Base-by-base conservation (phyloP, 2,888 invertebrate species). In the Zygaena filipendulae region DNA sequence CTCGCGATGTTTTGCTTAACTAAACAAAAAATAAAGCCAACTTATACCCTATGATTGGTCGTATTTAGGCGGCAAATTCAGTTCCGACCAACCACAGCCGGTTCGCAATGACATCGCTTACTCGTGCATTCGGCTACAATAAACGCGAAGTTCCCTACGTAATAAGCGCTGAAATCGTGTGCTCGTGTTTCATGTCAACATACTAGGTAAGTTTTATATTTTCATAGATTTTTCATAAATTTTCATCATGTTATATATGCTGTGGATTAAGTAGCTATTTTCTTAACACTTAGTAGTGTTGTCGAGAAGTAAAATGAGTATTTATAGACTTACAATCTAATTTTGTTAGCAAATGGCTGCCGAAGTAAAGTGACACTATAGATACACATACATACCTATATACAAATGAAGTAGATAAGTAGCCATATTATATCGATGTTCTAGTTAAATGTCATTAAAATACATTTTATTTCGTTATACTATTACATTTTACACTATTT, bases 161-260 rank as follows among this genome's bases (percentile, higher is more conserved):
- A 75, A 75, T 79, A 79, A 74, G 79, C 72, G 59, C 77, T 74
- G 75, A 75, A 79, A 77, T 79, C 74, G 79, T 79, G 74, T 77
- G 72, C 60, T 63, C 67, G 57, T 64, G 62, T 57, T 45, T 53
- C 54, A 63, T 69, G 68, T 67, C 64, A 60, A 67, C 45, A 52
- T 50, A 58, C 56, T 63, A 42, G 71, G 79, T 77, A 66, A 79
- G 75, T 74, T 62, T 51, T 48, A 52, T 50, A 59, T 52, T 59
- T 60, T 54, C 30, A 38, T 53, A 42, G 39, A 48, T 41, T 41
- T 40, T 44, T 44, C 31, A 31, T 36, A 16, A 16, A n/a, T n/a
- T n/a, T n/a, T n/a, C n/a, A n/a, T n/a, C n/a, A n/a, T n/a, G n/a
- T n/a, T n/a, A n/a, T n/a, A n/a, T n/a, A n/a, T n/a, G n/a, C n/a